Base-by-base conservation (phyloP, 1,140 invertebrate species). In the Macrosteles quadrilineatus region DNA sequence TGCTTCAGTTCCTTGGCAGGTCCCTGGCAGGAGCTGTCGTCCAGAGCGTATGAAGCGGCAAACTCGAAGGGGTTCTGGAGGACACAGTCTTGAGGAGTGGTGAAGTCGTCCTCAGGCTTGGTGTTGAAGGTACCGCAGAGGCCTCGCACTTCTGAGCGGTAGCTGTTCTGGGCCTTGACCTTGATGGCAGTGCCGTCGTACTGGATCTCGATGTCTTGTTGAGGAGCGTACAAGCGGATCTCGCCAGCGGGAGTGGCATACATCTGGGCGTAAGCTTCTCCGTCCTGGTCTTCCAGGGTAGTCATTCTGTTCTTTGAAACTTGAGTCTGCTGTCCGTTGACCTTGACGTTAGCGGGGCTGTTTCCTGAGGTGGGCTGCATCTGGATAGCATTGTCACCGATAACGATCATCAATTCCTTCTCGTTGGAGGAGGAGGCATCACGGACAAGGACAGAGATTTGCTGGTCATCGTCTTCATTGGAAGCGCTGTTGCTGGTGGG, bases 71-170 rank as follows among this genome's bases (percentile, higher is more conserved):
- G 77, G 23, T 83, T 78, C 69, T 80, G 77, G 2, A 87, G 72
- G 25, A 83, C 63, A 70, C 84, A 86, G 47, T 86, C 85, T 45
- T 81, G 73, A 0, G 89, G 88, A 21, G 83, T 81, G 0, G 79
- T 74, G 69, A 88, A 86, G 71, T 90, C 88, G 69, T 85, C 82
- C 29, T 77, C 72, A 3, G 77, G 67, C 21, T 87, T 82, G 2
- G 83, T 82, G 72, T 83, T 85, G 80, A 84, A 87, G 30, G 82
- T 83, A 9, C 89, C 90, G 75, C 89, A 91, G 25, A 91, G 81
- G 72, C 89, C 89, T 43, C 84, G 81, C 31, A 86, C 77, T 11
- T 78, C 75, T 68, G 83, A 81, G 12, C 84, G 79, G 74, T 86
- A 84, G 40, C 80, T 72, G 2, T 79, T 76, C 11, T 75, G 76